Conservation (phyloP, 1,140 invertebrate genomes). For the Neoseiulus cucumeris region DNA sequence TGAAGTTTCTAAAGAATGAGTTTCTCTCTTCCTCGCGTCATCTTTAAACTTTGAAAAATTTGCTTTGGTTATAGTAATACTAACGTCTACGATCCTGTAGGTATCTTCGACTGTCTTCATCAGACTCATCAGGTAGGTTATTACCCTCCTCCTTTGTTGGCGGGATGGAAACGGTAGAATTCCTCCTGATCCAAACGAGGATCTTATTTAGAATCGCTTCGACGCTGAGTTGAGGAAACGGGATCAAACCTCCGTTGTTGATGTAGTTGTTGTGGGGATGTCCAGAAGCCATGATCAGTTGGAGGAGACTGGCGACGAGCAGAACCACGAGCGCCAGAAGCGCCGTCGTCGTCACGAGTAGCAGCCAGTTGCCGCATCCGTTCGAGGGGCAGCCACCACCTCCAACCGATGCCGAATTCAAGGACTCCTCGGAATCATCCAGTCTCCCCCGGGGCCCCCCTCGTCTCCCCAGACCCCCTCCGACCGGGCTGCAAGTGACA, state of each 20-base stretch:
- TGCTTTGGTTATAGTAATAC: conserved; percentile 12
- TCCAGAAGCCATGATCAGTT: conserved; percentile 8
- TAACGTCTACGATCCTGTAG: conserved; percentile 10
- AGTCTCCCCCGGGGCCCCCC: background rate
- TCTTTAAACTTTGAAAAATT: background rate
- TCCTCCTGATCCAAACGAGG: background rate
- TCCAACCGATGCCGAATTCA: background rate
- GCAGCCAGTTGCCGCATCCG: conserved; percentile 1
- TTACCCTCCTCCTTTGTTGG: background rate
- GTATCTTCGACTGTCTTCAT: conserved; percentile 10
- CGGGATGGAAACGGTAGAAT: background rate
- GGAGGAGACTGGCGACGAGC: background rate
- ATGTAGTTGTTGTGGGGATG: conserved; percentile 9
- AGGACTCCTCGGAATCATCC: conserved; percentile 4
- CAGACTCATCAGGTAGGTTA: conserved; percentile 7
- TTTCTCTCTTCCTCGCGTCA: background rate
- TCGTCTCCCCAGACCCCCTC: background rate
- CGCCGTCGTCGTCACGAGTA: conserved; percentile 4
- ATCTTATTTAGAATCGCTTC: background rate
- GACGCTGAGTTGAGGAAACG: background rate
- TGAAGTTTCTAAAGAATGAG: background rate
- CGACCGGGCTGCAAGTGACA: background rate
- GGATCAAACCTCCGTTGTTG: conserved; percentile 8
- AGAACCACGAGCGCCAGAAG: background rate
- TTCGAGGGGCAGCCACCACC: background rate